Conservation (phyloP, 2,888 invertebrate genomes). For the Ophioninae sp. region DNA sequence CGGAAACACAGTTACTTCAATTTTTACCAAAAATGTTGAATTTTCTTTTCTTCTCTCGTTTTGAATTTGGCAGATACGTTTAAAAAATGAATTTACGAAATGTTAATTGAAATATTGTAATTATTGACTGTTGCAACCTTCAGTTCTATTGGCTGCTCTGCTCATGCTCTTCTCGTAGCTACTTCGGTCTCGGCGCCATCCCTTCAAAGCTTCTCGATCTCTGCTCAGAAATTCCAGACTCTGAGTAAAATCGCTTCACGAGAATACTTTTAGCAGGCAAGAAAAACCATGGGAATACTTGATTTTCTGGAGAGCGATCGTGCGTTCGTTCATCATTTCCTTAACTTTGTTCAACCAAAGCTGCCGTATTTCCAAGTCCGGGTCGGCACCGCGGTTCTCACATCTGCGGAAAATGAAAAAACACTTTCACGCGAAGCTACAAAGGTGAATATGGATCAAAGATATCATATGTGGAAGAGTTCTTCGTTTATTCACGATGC, state of each 20-base stretch:
- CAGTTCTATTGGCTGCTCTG: slow-evolving; percentile 72
- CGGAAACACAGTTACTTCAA: not conserved
- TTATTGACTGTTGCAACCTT: slow-evolving; percentile 66
- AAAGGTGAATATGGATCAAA: not conserved
- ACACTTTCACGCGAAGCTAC: not conserved
- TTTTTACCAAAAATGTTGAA: no score
- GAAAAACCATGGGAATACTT: slow-evolving; percentile 80
- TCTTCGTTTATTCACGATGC: slow-evolving; percentile 38
- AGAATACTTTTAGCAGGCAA: not conserved
- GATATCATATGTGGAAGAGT: not conserved
- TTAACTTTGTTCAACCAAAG: slow-evolving; percentile 83
- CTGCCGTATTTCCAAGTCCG: slow-evolving; percentile 64
- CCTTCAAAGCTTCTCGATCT: slow-evolving; percentile 81
- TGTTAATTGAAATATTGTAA: not conserved
- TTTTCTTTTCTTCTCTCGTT: not conserved
- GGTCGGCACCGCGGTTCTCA: slow-evolving; percentile 63
- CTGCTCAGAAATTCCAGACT: slow-evolving; percentile 46
- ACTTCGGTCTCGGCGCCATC: slow-evolving; percentile 83
- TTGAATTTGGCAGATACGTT: not conserved
- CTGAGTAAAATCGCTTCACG: slow-evolving; percentile 11
- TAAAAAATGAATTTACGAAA: not conserved
- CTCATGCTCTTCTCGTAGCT: slow-evolving; percentile 72
- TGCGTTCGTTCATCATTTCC: slow-evolving; percentile 82
- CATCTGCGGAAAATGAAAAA: slow-evolving; percentile 67
- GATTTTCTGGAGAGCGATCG: slow-evolving; percentile 84